Evolutionary conservation across 1,140 invertebrate genomes (phyloP).

Genomic region (Antheraea pernyi): DNA sequence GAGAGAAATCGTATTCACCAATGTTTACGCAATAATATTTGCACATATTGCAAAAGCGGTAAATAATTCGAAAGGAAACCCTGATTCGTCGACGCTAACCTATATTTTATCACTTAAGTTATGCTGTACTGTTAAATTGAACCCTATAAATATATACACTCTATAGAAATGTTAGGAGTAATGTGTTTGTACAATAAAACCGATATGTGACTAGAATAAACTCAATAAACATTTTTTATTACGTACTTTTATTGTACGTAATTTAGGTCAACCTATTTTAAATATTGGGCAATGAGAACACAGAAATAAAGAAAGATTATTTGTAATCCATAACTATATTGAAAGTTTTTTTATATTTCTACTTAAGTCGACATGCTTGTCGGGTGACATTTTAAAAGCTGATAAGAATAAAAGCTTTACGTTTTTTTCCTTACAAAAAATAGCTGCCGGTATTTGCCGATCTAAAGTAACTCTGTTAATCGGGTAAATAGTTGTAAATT

Average conservation of each 20-base stretch:
- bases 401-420: not conserved
- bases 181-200: not conserved
- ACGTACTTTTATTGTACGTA: not conserved
- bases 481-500: not conserved
- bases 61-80: not conserved
- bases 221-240: not conserved
- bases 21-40: constrained; percentile 1
- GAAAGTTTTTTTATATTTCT: not conserved
- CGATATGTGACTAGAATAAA: not conserved
- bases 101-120: not conserved
- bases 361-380: not conserved
- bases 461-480: not conserved
- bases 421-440: not conserved
- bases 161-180: not conserved
- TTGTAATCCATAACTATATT: not conserved
- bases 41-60: not conserved
- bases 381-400: not conserved
- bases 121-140: not conserved
- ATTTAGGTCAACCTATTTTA: not conserved
- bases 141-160: not conserved
- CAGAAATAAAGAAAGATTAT: too few relatives aligned
- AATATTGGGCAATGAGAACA: not conserved
- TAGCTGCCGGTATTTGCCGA: not conserved
- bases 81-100: not conserved
- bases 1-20: not conserved